Conservation (phyloP, 1,140 invertebrate species). For the Geopemphigus sp. region DNA sequence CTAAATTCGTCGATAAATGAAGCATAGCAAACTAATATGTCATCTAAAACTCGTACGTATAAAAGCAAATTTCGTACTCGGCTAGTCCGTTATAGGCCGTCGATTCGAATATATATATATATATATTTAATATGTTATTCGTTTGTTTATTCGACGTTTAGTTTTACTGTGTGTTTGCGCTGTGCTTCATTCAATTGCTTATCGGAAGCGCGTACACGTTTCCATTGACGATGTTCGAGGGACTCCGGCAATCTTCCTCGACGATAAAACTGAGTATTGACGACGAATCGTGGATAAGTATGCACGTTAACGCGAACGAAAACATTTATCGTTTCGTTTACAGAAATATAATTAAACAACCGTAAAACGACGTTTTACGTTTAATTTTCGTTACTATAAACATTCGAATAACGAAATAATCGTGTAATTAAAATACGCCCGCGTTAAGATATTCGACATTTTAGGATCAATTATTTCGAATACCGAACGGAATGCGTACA, state of each 20-base stretch:
- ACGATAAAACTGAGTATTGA: neutral
- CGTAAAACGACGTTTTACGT: too few species aligned
- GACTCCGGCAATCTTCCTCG: constrained; percentile 1
- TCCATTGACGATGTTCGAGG: neutral
- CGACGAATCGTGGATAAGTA: constrained; percentile 25
- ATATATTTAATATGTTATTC: neutral
- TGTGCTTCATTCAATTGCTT: neutral
- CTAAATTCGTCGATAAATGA: neutral
- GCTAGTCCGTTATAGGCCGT: neutral
- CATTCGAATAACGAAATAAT: too few species aligned
- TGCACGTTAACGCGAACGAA: too few species aligned
- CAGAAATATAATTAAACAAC: too few species aligned
- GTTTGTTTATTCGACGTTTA: neutral
- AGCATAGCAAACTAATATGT: neutral
- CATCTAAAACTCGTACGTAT: constrained; percentile 6
- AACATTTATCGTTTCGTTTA: too few species aligned
- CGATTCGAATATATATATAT: too few species aligned
- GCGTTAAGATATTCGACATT: too few species aligned
- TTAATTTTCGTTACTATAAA: too few species aligned
- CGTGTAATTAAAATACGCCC: too few species aligned
- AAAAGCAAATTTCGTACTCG: neutral
- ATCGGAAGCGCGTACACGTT: neutral
- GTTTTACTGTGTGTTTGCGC: neutral
- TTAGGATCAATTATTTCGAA: too few species aligned
- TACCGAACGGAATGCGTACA: too few species aligned